These are phyloP conservation scores for Lytechinus pictus DNA, from an alignment of 35 echinoderm and acorn worm species.

Conservation along the genomic window DNA sequence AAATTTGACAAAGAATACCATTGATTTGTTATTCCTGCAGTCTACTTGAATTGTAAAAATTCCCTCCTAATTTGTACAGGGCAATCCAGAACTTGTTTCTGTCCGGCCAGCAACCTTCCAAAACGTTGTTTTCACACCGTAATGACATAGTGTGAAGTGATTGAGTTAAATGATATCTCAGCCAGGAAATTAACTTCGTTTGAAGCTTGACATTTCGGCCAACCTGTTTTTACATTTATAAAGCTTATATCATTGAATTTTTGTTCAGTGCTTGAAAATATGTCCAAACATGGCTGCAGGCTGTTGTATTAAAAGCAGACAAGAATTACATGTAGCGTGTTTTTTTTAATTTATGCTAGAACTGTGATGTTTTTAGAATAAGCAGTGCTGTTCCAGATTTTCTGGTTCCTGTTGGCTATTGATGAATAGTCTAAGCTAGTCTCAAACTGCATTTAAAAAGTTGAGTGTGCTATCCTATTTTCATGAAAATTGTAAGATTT, in stretches of 20 bases:
- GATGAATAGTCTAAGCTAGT: neutral
- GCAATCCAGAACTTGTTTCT: neutral
- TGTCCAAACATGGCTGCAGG: neutral
- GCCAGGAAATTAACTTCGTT: constrained; percentile 2
- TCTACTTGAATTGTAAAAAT: neutral
- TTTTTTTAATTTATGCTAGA: neutral
- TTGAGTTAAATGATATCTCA: neutral
- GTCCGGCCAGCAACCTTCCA: neutral
- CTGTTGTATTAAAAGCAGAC: neutral
- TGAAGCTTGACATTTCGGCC: neutral
- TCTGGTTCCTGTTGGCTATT: neutral
- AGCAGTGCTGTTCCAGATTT: neutral
- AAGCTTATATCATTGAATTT: neutral
- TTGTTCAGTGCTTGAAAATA: neutral
- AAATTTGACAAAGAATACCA: neutral
- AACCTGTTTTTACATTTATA: neutral
- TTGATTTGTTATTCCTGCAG: neutral
- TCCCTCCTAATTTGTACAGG: neutral
- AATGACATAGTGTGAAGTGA: constrained; percentile 2
- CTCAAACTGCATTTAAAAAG: neutral
- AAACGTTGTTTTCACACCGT: neutral
- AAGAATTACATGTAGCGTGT: neutral
- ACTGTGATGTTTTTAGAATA: neutral
- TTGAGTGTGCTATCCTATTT: neutral
- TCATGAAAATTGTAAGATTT: neutral